Base-by-base conservation (phyloP, 2,113 vertebrate species). In the Erinaceus europaeus region DNA sequence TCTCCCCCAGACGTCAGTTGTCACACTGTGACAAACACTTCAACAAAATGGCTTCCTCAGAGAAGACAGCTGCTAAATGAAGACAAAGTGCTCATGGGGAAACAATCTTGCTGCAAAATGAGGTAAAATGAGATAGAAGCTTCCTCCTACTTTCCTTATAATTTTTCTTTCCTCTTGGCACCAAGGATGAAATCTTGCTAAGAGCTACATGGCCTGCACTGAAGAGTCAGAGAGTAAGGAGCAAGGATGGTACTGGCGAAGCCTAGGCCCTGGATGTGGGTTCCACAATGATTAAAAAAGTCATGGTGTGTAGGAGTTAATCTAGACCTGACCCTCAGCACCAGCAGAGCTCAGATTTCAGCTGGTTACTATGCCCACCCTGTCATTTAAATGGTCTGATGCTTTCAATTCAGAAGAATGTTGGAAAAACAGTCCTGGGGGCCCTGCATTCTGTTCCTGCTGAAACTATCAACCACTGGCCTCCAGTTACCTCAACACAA, bases 1-100 rank as follows among this genome's bases (percentile, higher is more conserved):
- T 93, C 91, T 93, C 62, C 74, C 72, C 34, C 4, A 82, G 71
- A 11, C 0, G 0, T 21, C 59, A 69, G 46, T 80, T 96, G 86
- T 72, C 86, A 92, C 97, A 97, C 95, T 89, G 57, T 69, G 91
- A 84, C 82, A 87, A 88, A 93, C 90, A 8, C 69, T 90, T 94
- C 88, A 96, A 94, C 96, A 91, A 92, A 94, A 96, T 96, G 87
- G 88, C 64, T 75, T 81, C 86, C 84, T 69, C 76, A 61, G 88
- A 89, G 89, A 90, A 93, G 94, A 95, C 93, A 95, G 92, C 85
- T 73, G 89, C 89, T 93, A 92, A 94, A 96, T 95, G 95, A 95
- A 94, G 95, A 95, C 91, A 93, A 94, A 95, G 71, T 85, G 88
- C 94, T 94, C 67, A 6, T 32, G 89, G 88, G 93, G 88, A 94